Evolutionary conservation across 2,113 vertebrate genomes (phyloP).

Genomic region (Poicephalus meyeri): DNA sequence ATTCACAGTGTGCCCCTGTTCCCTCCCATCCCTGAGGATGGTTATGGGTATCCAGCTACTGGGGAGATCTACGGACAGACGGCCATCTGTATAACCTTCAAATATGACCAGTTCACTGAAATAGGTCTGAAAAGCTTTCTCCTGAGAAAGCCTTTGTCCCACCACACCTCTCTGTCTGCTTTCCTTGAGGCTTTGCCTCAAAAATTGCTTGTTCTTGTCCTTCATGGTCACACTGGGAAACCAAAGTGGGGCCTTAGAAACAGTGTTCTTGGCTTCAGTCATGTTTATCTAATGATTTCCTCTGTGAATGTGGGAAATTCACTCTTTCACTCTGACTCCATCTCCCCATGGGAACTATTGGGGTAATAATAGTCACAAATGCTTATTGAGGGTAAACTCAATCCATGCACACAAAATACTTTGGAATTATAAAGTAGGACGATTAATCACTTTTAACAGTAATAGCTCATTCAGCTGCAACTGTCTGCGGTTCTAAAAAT

Average conservation of each 20-base stretch:
- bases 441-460: neutral
- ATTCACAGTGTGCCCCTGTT: slow-evolving; percentile 90
- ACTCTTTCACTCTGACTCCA: neutral
- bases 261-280: neutral
- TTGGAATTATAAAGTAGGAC: neutral
- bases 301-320: slow-evolving; percentile 3
- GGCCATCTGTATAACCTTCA: slow-evolving; percentile 84
- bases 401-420: neutral
- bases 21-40: slow-evolving; percentile 82
- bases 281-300: neutral
- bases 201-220: neutral
- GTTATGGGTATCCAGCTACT: slow-evolving; percentile 83
- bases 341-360: neutral
- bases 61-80: slow-evolving; percentile 84
- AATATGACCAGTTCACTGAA: slow-evolving; percentile 78
- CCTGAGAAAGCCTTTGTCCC: neutral
- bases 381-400: neutral
- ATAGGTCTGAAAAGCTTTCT: slow-evolving; percentile 76
- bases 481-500: neutral
- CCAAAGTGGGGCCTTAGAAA: neutral
- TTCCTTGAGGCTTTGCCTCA: neutral
- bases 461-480: neutral
- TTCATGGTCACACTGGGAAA: neutral
- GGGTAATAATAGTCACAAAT: neutral
- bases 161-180: neutral